Conservation (phyloP, 2,888 invertebrate species). For the Epiperipatus broadwayi region DNA sequence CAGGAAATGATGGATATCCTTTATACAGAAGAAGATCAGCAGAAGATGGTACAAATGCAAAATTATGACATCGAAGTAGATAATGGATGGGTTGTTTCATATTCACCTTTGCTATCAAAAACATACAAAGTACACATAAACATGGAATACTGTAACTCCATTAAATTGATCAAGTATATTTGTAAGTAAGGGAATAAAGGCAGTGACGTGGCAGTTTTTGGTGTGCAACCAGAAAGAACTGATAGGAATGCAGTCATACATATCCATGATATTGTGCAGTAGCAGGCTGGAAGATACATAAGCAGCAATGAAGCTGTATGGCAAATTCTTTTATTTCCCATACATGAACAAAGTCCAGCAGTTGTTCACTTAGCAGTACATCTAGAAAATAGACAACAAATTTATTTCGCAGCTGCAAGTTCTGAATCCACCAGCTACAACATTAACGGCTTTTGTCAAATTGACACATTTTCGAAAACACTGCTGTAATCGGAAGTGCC, state of each 20-base stretch:
- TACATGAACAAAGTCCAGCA: slow-evolving; percentile 22
- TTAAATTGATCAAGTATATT: slow-evolving; percentile 18
- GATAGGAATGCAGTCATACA: not conserved
- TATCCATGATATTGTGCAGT: slow-evolving; percentile 23
- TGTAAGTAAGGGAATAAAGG: slow-evolving; percentile 31
- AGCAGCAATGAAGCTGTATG: slow-evolving; percentile 26
- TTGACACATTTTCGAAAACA: slow-evolving; percentile 19
- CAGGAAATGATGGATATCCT: slow-evolving; percentile 25
- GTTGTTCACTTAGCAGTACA: slow-evolving; percentile 21
- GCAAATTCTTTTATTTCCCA: slow-evolving; percentile 21
- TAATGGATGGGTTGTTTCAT: slow-evolving; percentile 16
- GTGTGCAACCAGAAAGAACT: slow-evolving; percentile 7
- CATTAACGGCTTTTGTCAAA: slow-evolving; percentile 20
- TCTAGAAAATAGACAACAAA: slow-evolving; percentile 21
- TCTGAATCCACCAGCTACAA: slow-evolving; percentile 18
- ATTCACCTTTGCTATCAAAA: slow-evolving; percentile 10
- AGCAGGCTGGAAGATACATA: slow-evolving; percentile 22
- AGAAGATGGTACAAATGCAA: no score
- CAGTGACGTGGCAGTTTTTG: slow-evolving; percentile 24
- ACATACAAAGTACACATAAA: slow-evolving; percentile 26
- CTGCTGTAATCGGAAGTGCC: slow-evolving; percentile 19
- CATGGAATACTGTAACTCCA: slow-evolving; percentile 22
- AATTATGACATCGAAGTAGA: slow-evolving; percentile 11
- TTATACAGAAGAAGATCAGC: slow-evolving; percentile 21
- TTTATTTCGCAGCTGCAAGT: slow-evolving; percentile 24